Base-by-base conservation (phyloP, 2,888 invertebrate genomes). In the Cerastoderma edule region DNA sequence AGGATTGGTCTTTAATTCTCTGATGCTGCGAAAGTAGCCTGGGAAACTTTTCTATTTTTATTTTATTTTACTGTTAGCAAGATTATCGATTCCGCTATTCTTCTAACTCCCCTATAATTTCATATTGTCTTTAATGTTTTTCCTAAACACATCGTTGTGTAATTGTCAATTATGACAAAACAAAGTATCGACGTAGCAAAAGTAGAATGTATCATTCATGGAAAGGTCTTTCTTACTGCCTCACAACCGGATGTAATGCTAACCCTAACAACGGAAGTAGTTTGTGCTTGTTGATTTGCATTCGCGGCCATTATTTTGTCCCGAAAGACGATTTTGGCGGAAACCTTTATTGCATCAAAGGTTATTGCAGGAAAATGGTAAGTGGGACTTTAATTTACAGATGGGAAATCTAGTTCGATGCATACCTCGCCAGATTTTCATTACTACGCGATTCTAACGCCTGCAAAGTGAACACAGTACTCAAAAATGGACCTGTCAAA, bases 181-280 rank as follows among this genome's bases (percentile, higher is more conserved):
- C n/a, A n/a, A n/a, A n/a, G n/a, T n/a, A n/a, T n/a, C 27, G 13
- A 28, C 30, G 56, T 56, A 32, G 56, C 16, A 56, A 56, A 56
- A 22, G 56, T 19, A 56, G 56, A 56, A 56, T 4, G 1, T 22
- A 3, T 2, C 2, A 53, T 22, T 22, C 53, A 53, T 24, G 27
- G 13, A 22, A 3, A 27, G 13, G 22, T 53, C 22, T 5, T 53
- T 53, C 19, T 53, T 5, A 24, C 53, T 4, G 53, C 5, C 53
- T 8, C 16, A 28, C 54, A 28, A 3, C 24, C 28, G 54, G 32
- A 57, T 30, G n/a, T 30, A 10, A 32, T 65, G 65, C n/a, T 54
- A 72, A 69, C 73, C 77, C 77, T 78, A 78, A 67, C 77, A 78
- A 78, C 77, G 68, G 44, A 35, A 70, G 65, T 77, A 28, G 28